Evolutionary conservation across 2,888 invertebrate genomes (phyloP).

Genomic region (Drosophila neotestacea): DNA sequence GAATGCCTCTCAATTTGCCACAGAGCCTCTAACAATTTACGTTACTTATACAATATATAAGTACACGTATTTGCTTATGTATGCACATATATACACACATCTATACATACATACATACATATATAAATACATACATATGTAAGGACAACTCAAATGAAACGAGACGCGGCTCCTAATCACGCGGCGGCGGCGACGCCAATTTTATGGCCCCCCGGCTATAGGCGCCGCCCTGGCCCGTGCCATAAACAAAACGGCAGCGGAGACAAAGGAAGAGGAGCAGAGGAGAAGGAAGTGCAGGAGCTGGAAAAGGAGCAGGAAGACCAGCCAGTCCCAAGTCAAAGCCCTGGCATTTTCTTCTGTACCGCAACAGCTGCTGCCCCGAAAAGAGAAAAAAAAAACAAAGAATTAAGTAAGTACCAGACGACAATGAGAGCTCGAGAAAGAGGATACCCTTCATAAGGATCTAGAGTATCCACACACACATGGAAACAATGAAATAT

Average conservation of each 20-base stretch:
- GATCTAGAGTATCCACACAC: not conserved
- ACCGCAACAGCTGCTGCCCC: slow-evolving; percentile 70
- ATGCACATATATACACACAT: slow-evolving; percentile 1
- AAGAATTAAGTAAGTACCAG: not conserved
- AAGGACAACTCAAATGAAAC: slow-evolving; percentile 68
- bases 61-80: slow-evolving; percentile 28
- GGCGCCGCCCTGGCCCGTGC: slow-evolving; percentile 61
- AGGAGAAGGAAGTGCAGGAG: slow-evolving; percentile 1
- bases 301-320: slow-evolving; percentile 9
- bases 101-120: slow-evolving; percentile 10
- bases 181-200: slow-evolving; percentile 60
- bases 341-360: slow-evolving; percentile 45
- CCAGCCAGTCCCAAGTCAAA: slow-evolving; percentile 31
- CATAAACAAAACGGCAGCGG: slow-evolving; percentile 55
- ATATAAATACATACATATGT: slow-evolving; percentile 12
- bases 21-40: slow-evolving; percentile 38
- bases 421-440: not conserved
- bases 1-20: slow-evolving; percentile 37
- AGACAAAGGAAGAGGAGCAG: slow-evolving; percentile 18
- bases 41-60: slow-evolving; percentile 41
- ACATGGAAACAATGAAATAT: not conserved
- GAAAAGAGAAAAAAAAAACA: slow-evolving; percentile 7
- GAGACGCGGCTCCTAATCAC: slow-evolving; percentile 66
- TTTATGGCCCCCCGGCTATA: slow-evolving; percentile 59
- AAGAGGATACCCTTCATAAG: not conserved